Evolutionary conservation across 2,888 invertebrate species (phyloP).

Genomic region (Harmothoe impar): DNA sequence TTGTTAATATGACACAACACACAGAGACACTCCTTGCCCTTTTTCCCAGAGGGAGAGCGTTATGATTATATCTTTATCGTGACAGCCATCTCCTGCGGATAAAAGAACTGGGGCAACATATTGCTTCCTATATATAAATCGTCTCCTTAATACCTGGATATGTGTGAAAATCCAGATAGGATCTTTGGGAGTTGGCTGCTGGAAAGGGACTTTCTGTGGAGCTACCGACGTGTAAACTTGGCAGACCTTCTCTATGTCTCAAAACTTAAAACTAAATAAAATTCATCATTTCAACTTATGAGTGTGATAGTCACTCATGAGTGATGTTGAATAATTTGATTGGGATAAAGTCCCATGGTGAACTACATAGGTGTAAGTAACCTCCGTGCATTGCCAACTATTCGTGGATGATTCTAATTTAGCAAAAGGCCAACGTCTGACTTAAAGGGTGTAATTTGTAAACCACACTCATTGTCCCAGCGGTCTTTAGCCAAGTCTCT

Average conservation of each 20-base stretch:
- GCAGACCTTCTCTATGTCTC: neutral
- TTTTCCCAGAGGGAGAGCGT: neutral
- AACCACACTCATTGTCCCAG: neutral
- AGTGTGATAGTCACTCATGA: slow-evolving; percentile 5
- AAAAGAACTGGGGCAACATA: neutral
- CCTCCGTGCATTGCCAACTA: neutral
- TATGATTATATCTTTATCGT: slow-evolving; percentile 23
- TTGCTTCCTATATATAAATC: neutral
- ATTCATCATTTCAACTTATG: neutral
- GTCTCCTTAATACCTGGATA: neutral
- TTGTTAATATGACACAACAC: neutral
- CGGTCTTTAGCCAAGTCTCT: too few relatives aligned
- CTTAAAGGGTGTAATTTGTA: neutral
- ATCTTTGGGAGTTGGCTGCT: neutral
- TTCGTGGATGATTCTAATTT: neutral
- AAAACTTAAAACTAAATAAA: neutral
- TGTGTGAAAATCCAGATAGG: slow-evolving; percentile 17
- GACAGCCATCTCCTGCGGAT: neutral
- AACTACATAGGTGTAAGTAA: neutral
- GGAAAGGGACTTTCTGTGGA: neutral
- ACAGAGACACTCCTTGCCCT: neutral
- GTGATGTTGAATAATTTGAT: neutral
- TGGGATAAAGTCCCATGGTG: neutral
- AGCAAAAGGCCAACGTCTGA: neutral
- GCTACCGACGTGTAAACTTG: neutral